Percentiles rank a stretch among this genome's conserved stretches.
Evolutionary conservation across 2,113 vertebrate species (phyloP).

Genomic region (Anarrhichthys ocellatus): DNA sequence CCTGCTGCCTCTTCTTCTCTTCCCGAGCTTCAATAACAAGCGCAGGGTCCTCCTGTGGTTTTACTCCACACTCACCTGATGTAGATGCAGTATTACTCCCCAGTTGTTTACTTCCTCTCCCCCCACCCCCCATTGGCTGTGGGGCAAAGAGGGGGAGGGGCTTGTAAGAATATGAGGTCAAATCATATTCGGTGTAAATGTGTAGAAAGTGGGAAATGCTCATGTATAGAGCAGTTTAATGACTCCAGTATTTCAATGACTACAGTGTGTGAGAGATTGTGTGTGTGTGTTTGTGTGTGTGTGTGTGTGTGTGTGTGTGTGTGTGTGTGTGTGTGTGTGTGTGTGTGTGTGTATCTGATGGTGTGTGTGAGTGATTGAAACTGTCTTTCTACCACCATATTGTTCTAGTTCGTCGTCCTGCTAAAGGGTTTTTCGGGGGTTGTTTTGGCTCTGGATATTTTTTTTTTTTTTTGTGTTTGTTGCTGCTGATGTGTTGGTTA

Average conservation of each 20-base stretch:
- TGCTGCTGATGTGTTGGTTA: slow-evolving; percentile 27
- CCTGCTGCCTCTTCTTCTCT: background rate
- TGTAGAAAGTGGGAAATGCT: slow-evolving; percentile 63
- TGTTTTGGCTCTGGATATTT: slow-evolving; percentile 26
- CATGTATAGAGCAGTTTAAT: slow-evolving; percentile 55
- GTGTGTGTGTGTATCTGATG: background rate
- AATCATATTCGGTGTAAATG: slow-evolving; percentile 60
- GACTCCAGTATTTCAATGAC: slow-evolving; percentile 64
- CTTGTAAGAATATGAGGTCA: slow-evolving; percentile 7
- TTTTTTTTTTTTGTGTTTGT: background rate
- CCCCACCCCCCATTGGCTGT: background rate
- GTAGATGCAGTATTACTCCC: slow-evolving; percentile 47
- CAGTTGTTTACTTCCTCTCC: background rate
- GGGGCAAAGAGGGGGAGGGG: background rate
- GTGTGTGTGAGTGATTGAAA: background rate
- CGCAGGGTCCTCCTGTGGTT: slow-evolving; percentile 12
- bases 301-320: background rate
- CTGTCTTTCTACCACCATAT: slow-evolving; percentile 27
- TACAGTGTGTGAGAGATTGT: slow-evolving; percentile 2
- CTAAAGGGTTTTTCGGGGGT: slow-evolving; percentile 20
- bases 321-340: background rate
- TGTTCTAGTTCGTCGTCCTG: slow-evolving; percentile 48
- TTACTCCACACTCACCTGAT: background rate
- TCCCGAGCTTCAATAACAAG: background rate
- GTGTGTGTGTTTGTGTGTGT: background rate